A percentile compares a stretch with the other conserved stretches of the same genome.
These are phyloP conservation scores for Odontocerum albicorne DNA, from an alignment of 2,888 invertebrate species.

Conservation along the genomic window DNA sequence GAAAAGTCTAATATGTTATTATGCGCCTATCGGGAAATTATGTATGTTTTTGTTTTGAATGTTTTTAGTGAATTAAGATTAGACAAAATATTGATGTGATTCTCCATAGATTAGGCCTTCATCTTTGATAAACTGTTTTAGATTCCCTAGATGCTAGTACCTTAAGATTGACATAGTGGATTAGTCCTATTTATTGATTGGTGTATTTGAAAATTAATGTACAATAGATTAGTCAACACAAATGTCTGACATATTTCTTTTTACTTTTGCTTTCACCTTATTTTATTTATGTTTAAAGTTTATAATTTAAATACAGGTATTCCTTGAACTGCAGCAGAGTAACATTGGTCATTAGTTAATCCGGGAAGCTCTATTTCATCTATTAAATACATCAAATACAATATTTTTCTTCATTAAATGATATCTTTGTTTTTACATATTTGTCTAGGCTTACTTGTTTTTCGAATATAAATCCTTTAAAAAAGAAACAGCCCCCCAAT, in stretches of 20 bases:
- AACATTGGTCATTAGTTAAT: no score
- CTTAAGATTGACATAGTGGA: constrained; percentile 10
- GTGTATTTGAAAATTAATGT: constrained; percentile 28
- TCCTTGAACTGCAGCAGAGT: no score
- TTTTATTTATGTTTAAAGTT: constrained; percentile 14
- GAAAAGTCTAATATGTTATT: constrained; percentile 14
- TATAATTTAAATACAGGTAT: constrained; percentile 19
- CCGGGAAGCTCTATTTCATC: no score
- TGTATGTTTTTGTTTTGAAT: constrained; percentile 17
- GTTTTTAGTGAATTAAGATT: constrained; percentile 24
- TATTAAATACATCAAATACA: no score
- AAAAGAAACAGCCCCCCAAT: no score
- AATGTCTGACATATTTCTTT: background rate
- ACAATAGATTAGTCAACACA: constrained; percentile 20
- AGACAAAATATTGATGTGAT: constrained; percentile 34
- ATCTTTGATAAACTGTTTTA: constrained; percentile 24
- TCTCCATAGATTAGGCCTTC: constrained; percentile 30
- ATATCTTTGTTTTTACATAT: no score
- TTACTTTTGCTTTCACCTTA: constrained; percentile 4
- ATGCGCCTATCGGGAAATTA: constrained; percentile 10
- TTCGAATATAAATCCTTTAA: no score
- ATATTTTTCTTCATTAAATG: no score
- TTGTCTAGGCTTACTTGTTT: no score
- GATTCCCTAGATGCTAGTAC: constrained; percentile 28
- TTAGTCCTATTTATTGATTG: constrained; percentile 26